These are phyloP conservation scores for Caenorhabditis sp. DNA, from an alignment of 2,888 invertebrate species.

Conservation along the genomic window DNA sequence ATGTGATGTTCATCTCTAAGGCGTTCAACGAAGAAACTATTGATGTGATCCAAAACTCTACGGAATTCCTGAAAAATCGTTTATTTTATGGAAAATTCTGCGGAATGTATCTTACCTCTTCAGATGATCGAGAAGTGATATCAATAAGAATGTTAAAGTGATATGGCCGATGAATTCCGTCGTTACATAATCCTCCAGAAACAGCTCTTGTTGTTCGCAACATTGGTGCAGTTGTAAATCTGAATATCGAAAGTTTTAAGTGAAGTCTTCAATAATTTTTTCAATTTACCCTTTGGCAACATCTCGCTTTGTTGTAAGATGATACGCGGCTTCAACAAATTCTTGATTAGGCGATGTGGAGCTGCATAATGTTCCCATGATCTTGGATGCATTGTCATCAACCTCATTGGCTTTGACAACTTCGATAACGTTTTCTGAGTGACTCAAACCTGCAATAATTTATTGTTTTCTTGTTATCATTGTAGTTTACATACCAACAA, in stretches of 20 bases:
- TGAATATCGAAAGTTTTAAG: conserved; percentile 5
- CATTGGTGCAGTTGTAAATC: conserved; percentile 42
- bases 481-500: conserved; percentile 49
- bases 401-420: conserved; percentile 43
- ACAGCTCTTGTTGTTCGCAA: conserved; percentile 59
- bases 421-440: conserved; percentile 40
- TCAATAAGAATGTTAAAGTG: conserved; percentile 63
- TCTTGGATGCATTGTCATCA: conserved; percentile 36
- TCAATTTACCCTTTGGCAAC: conserved; percentile 9
- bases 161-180: conserved; percentile 62
- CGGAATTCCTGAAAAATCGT: conserved; percentile 51
- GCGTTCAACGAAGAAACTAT: conserved; percentile 52
- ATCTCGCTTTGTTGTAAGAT: conserved; percentile 46
- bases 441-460: conserved; percentile 10
- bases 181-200: conserved; percentile 57
- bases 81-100: neutral
- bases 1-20: conserved; percentile 49
- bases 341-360: conserved; percentile 28
- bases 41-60: conserved; percentile 47
- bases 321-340: conserved; percentile 19
- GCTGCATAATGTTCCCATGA: conserved; percentile 48
- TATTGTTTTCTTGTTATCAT: neutral
- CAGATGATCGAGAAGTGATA: conserved; percentile 53
- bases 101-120: conserved; percentile 20
- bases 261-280: neutral